A percentile compares a stretch with the other conserved stretches of the same genome.
Conservation (phyloP, 2,113 vertebrate genomes). For the Trochalopteron elliotii region DNA sequence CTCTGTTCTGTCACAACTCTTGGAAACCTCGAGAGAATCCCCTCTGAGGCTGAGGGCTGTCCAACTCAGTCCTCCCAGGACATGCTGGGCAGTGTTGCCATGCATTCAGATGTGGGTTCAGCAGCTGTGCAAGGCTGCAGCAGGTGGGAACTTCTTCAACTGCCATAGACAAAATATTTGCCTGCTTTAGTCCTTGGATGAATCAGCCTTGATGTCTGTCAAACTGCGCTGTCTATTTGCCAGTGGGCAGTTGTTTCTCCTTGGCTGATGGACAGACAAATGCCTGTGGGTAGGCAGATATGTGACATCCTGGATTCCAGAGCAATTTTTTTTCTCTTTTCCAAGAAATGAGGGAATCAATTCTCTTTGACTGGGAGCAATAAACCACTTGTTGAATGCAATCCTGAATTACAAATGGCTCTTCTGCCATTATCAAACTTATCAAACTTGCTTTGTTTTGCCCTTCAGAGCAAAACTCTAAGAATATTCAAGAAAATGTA, state of each 20-base stretch:
- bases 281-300: constrained; percentile 40
- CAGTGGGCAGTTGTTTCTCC: background rate
- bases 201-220: constrained; percentile 8
- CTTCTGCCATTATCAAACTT: background rate
- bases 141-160: background rate
- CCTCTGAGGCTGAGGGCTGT: background rate
- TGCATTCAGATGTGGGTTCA: background rate
- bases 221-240: background rate
- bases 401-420: background rate
- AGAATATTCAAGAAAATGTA: background rate
- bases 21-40: background rate
- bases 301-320: background rate
- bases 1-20: rapidly evolving
- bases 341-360: constrained; percentile 38
- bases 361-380: background rate
- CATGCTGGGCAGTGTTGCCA: rapidly evolving
- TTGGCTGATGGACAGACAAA: constrained; percentile 40
- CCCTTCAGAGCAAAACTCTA: background rate
- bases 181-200: background rate
- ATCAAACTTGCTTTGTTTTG: background rate
- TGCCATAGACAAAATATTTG: background rate
- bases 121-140: background rate
- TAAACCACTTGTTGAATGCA: constrained; percentile 7
- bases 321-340: constrained; percentile 26
- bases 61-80: rapidly evolving